These are phyloP conservation scores for Talpa occidentalis DNA, from an alignment of 2,113 vertebrate species.

Conservation along the genomic window DNA sequence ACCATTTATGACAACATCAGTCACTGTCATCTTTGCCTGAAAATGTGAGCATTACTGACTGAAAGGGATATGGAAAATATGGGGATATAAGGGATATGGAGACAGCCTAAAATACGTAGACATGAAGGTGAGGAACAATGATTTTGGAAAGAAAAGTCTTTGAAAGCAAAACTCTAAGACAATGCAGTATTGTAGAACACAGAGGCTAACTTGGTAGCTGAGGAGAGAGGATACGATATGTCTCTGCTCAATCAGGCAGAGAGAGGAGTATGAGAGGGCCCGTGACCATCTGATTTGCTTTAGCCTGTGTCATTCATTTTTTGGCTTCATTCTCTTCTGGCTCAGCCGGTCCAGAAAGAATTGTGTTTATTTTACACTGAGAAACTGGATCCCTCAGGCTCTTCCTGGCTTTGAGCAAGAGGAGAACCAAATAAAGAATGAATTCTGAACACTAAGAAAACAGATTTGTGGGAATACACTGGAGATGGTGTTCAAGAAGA, in stretches of 20 bases:
- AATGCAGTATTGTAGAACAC: background rate
- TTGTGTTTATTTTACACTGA: conserved; percentile 68
- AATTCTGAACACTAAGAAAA: conserved; percentile 65
- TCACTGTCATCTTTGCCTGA: background rate
- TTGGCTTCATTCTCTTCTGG: conserved; percentile 53
- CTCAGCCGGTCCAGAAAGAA: conserved; percentile 52
- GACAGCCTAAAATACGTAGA: background rate
- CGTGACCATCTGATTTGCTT: background rate
- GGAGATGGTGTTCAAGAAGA: conserved; percentile 59
- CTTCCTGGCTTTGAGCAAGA: conserved; percentile 45
- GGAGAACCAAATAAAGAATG: conserved; percentile 59
- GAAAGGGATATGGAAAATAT: background rate
- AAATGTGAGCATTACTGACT: background rate
- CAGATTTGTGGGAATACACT: conserved; percentile 54
- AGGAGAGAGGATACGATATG: background rate
- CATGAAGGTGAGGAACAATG: background rate
- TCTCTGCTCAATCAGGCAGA: background rate
- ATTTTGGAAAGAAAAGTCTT: background rate
- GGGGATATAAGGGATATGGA: too few relatives aligned
- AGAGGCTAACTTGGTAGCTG: background rate
- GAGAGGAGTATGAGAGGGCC: background rate
- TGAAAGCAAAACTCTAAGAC: conserved; percentile 34
- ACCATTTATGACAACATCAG: background rate
- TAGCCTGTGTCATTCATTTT: conserved; percentile 30
- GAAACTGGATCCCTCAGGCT: conserved; percentile 39